Evolutionary conservation across 2,888 invertebrate species (phyloP).

Genomic region (Drosophila robusta): DNA sequence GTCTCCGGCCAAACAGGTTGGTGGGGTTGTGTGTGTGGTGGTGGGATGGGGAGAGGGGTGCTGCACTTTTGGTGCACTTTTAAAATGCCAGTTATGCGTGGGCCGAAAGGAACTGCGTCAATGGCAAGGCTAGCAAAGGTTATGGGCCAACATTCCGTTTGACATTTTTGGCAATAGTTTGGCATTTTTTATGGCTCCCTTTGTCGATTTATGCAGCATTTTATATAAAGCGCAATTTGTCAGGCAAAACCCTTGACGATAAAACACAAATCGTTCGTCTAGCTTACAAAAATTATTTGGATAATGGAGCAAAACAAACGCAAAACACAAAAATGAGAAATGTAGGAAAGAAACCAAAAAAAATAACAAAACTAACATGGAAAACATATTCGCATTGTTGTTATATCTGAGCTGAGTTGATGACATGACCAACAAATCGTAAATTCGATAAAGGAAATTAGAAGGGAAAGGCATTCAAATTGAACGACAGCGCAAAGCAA

Average conservation of each 20-base stretch:
- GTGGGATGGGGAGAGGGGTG: too few species aligned
- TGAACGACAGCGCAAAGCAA: slow-evolving; percentile 32
- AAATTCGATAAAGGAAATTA: slow-evolving; percentile 81
- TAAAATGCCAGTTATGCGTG: slow-evolving; percentile 68
- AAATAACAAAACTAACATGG: slow-evolving; percentile 8
- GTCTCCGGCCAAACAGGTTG: not conserved
- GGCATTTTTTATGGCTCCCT: slow-evolving; percentile 6
- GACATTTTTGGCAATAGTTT: slow-evolving; percentile 49
- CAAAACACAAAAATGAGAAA: slow-evolving; percentile 16
- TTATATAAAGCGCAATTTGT: slow-evolving; percentile 37
- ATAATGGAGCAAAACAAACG: slow-evolving; percentile 35
- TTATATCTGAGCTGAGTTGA: slow-evolving; percentile 54
- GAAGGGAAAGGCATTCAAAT: slow-evolving; percentile 66
- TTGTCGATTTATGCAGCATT: slow-evolving; percentile 40
- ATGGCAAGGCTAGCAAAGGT: slow-evolving; percentile 53
- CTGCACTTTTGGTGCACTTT: slow-evolving; percentile 39
- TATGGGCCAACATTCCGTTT: slow-evolving; percentile 35
- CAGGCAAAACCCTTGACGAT: slow-evolving; percentile 33
- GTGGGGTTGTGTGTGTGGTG: not conserved
- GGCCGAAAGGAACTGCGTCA: slow-evolving; percentile 35
- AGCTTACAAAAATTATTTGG: slow-evolving; percentile 55
- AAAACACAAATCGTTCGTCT: slow-evolving; percentile 62
- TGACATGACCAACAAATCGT: slow-evolving; percentile 77
- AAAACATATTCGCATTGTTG: slow-evolving; percentile 41
- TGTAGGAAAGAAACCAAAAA: slow-evolving; percentile 11